phyloP scores from a whole-genome alignment of 2,888 invertebrate genomes.

The Agrenia bidenticulata region DNA sequence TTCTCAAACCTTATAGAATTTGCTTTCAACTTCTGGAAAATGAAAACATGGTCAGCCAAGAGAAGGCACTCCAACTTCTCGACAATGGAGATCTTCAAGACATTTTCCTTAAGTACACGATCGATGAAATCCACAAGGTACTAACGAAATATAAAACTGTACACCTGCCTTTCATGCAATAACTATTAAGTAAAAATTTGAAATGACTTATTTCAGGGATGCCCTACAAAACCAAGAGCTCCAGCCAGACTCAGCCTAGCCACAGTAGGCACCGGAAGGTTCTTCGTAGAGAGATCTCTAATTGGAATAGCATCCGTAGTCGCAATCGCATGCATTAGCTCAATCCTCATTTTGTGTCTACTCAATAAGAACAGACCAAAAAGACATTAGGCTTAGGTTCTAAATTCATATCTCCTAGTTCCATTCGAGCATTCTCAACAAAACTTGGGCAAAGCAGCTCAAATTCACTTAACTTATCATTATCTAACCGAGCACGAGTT shows the following conservation, averaged over 20 bases:
- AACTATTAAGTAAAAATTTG: background rate
- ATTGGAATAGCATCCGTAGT: conserved; percentile 51
- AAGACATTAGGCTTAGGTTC: conserved; percentile 3
- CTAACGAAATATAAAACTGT: background rate
- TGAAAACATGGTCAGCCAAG: conserved; percentile 51
- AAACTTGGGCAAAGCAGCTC: too few relatives aligned
- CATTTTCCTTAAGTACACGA: conserved; percentile 49
- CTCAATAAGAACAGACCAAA: conserved; percentile 41
- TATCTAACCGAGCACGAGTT: background rate
- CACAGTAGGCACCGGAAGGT: conserved; percentile 42
- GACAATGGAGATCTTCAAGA: conserved; percentile 51
- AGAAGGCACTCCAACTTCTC: conserved; percentile 49
- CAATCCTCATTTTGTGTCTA: conserved; percentile 50
- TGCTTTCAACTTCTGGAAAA: conserved; percentile 52
- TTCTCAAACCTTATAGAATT: conserved; percentile 32
- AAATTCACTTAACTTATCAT: too few relatives aligned
- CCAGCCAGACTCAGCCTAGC: conserved; percentile 42
- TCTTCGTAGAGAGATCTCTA: conserved; percentile 50
- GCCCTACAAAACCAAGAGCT: conserved; percentile 43
- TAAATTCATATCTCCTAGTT: too few relatives aligned
- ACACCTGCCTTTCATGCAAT: background rate
- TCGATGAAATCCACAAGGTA: conserved; percentile 51
- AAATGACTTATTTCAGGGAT: conserved; percentile 37
- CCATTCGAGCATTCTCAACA: too few relatives aligned
- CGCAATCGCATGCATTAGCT: conserved; percentile 49